Evolutionary conservation across 2,888 invertebrate species (phyloP).

Genomic region (Barypeithes pellucidus): DNA sequence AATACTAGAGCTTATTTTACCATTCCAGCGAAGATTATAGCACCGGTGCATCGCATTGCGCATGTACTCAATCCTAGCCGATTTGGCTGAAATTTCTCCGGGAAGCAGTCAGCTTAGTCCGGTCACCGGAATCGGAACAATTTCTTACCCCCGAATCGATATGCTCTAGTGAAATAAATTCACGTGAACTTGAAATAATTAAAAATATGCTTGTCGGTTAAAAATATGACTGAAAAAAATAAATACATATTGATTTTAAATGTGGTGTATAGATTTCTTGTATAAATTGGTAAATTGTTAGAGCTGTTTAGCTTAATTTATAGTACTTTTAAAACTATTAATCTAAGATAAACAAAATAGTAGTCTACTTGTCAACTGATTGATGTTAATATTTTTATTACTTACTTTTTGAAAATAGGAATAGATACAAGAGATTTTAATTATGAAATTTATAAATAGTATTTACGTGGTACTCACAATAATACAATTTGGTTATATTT

Average conservation of each 20-base stretch:
- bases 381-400: too few species aligned
- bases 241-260: not conserved
- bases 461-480: too few species aligned
- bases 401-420: too few species aligned
- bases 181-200: constrained; percentile 58
- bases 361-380: too few species aligned
- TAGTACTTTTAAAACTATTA: too few species aligned
- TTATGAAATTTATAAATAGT: too few species aligned
- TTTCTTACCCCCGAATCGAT: constrained; percentile 62
- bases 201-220: constrained; percentile 15
- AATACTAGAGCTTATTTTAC: constrained; percentile 26
- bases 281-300: not conserved
- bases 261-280: not conserved
- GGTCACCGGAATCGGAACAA: constrained; percentile 65
- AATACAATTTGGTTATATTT: constrained; percentile 17
- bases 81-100: constrained; percentile 58
- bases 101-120: constrained; percentile 67
- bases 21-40: constrained; percentile 37
- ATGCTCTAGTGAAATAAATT: constrained; percentile 62
- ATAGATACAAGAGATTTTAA: too few species aligned
- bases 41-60: constrained; percentile 17
- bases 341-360: too few species aligned
- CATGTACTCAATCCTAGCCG: constrained; percentile 43
- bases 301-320: not conserved
- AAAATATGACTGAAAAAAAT: not conserved